Evolutionary conservation across 2,797 vertebrate genomes (phyloP), one percentile per base, ranked within the genome.

Genomic region (Tenualosa thibaudeaui): DNA sequence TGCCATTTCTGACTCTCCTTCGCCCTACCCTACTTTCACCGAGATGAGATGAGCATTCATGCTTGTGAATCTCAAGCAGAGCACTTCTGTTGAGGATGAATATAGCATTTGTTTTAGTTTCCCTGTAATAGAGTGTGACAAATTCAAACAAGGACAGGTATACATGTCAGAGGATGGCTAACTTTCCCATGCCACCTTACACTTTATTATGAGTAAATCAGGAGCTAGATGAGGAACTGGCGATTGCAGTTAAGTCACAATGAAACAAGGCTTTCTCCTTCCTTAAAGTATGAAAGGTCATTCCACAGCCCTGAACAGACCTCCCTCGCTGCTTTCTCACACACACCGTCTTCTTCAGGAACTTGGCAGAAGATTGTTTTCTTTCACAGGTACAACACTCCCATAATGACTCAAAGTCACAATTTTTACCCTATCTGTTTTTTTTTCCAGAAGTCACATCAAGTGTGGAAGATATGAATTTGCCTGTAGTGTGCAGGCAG

Each of bases 191-290:
- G 71, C 40, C 71, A 46, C 40, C 40, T 78, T 17, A 19, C 24
- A 60, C 58, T 60, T 56, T 56, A 60, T 24, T 60, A 62, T 43
- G 37, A 78, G 40, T 78, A 46, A 78, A 40, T 37, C 5, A 19
- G 40, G 71, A 78, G 17, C 3, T 1, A 46, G 86, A 87, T 68
- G 58, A 88, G 87, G 88, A 89, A 89, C 50, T 82, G 58, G 81
- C 22, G 78, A 37, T 22, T 46, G 50, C 65, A 62, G 58, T 86
- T 15, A 75, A 87, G 87, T 82, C 85, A 87, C 85, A 83, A 83
- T 83, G 88, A 89, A 86, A 89, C 85, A 86, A 75, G 31, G 78
- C 31, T 50, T 78, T 65, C 81, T 75, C 31, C 82, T 65, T 60
- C 82, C 40, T 37, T 60, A 43, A 82, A 78, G 84, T 46, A 43